These are phyloP conservation scores for Acanthornis magna DNA, from an alignment of 2,797 vertebrate genomes.

Conservation along the genomic window DNA sequence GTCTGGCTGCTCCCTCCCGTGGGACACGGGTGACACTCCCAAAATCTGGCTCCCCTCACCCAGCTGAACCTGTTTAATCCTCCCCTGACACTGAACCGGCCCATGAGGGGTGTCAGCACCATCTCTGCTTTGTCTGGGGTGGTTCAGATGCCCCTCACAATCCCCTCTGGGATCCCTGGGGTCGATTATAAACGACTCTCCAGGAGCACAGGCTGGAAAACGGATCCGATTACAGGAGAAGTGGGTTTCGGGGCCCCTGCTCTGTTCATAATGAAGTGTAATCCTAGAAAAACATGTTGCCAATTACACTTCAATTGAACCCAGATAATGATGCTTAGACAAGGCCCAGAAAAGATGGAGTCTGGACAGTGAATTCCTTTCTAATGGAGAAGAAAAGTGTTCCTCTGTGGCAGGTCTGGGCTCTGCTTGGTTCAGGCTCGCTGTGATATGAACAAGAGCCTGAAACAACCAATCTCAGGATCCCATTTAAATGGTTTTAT, in stretches of 20 bases:
- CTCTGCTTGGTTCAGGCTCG: not conserved
- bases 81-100: fast-evolving
- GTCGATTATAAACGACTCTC: not conserved
- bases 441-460: not conserved
- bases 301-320: constrained; percentile 67
- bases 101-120: not conserved
- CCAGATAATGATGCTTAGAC: constrained; percentile 62
- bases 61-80: not conserved
- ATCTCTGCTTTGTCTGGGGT: fast-evolving
- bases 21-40: fast-evolving
- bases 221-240: constrained; percentile 43
- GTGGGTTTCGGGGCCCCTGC: not conserved
- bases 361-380: constrained; percentile 44
- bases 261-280: constrained; percentile 56
- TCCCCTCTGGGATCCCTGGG: not conserved
- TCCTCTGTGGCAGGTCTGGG: constrained; percentile 12
- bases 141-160: not conserved
- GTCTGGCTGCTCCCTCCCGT: fast-evolving
- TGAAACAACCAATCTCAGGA: constrained; percentile 31
- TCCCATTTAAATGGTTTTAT: constrained; percentile 39
- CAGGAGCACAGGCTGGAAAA: constrained; percentile 35
- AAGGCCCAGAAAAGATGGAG: constrained; percentile 38
- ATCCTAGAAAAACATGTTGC: constrained; percentile 64
- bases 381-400: constrained; percentile 28
- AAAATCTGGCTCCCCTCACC: fast-evolving